Percentiles rank a stretch among this genome's conserved stretches.
These are phyloP conservation scores for Sebastolobus altivelis DNA, from an alignment of 2,797 vertebrate genomes.

Conservation along the genomic window DNA sequence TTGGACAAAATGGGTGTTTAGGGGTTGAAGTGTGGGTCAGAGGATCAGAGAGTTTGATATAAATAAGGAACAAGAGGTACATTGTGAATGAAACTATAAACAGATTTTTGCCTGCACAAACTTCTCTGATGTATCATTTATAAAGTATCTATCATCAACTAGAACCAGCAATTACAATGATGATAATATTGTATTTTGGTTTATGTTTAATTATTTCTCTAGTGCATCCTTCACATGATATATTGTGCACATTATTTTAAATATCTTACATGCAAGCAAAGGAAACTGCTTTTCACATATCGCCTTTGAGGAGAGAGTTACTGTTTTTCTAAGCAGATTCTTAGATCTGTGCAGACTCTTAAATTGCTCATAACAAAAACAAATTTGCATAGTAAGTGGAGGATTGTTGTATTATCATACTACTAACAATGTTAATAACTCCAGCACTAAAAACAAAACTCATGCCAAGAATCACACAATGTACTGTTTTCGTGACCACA, in stretches of 20 bases:
- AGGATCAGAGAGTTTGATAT: background rate
- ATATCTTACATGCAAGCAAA: background rate
- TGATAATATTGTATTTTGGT: background rate
- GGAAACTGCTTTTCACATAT: background rate
- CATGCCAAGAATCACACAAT: background rate
- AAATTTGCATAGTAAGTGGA: background rate
- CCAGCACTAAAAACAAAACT: background rate
- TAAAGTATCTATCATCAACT: background rate
- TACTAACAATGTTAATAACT: background rate
- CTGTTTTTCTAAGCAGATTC: background rate
- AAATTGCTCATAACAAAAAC: background rate
- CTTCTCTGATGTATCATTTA: background rate
- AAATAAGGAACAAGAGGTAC: background rate
- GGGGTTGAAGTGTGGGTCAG: background rate
- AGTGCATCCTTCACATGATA: background rate
- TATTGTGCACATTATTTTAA: background rate
- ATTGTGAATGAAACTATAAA: background rate
- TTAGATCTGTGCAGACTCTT: background rate
- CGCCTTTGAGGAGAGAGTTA: background rate
- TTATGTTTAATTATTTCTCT: background rate
- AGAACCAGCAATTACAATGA: background rate
- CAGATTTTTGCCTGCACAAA: background rate
- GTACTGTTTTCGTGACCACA: background rate
- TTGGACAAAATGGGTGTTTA: too few relatives aligned
- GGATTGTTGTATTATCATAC: background rate